Evolutionary conservation across 2,113 vertebrate species (phyloP), one percentile per base, ranked within the genome.

Genomic region (Oryzias curvinotus): DNA sequence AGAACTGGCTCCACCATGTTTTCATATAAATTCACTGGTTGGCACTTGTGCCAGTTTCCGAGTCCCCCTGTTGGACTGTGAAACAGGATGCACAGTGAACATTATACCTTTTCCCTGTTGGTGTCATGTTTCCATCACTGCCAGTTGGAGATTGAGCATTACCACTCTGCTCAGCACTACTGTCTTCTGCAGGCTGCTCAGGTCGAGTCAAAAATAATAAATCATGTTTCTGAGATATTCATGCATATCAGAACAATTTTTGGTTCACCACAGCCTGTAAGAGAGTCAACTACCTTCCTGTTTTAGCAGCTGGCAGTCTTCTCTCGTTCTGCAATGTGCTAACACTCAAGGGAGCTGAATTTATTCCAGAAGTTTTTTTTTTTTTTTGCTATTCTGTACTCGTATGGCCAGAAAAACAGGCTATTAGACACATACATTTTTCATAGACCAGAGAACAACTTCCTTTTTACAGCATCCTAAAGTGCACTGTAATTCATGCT

Each of bases 121-220:
- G 52, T 53, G 26, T 17, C 52, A 53, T 30, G 26, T 53, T 53
- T 28, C 2, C 52, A n/a, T 15, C 15, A 30, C 16, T 53, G 26
- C 52, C 52, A 53, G n/a, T 12, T 53, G 25, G 52, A 53, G 52
- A 25, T 53, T 3, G 16, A n/a, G 52, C 52, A 53, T 53, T 28
- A 53, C 25, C 25, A 30, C 7, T 17, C 30, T n/a, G 7, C 26
- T 17, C 51, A 28, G 16, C 15, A 52, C 28, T 28, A 52, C 23
- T 47, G 36, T 36, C 36, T 36, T 12, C 36, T 36, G 36, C 36
- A 36, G 36, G 36, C 30, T n/a, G 7, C 26, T 17, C 51, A 17
- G 16, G 16, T 28, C 28, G 10, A 52, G 51, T 47, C 45, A 47
- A 3, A 47, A 47, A 47, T 18, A 47, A n/a, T 47, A 8, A 47